These are phyloP conservation scores for Tetramorium parvispinum DNA, from an alignment of 1,140 invertebrate species.

Conservation along the genomic window DNA sequence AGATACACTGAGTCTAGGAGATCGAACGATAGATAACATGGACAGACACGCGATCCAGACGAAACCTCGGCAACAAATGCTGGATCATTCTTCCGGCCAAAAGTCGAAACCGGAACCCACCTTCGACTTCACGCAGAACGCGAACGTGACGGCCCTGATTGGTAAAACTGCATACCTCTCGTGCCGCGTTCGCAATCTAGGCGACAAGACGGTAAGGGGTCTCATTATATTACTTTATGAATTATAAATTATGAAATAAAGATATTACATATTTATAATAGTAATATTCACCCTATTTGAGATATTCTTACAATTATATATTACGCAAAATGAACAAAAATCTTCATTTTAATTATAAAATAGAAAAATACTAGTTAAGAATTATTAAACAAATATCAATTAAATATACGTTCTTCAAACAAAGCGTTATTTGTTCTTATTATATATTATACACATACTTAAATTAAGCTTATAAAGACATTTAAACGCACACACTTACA, in stretches of 20 bases:
- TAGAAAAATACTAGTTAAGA: not conserved
- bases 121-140: slow-evolving; percentile 90
- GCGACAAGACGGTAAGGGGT: slow-evolving; percentile 91
- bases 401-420: not conserved
- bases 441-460: not conserved
- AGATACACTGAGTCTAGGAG: slow-evolving; percentile 84
- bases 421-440: not conserved
- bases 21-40: slow-evolving; percentile 81
- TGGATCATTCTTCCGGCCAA: slow-evolving; percentile 77
- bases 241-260: slow-evolving; percentile 26
- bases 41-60: slow-evolving; percentile 80
- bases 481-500: not conserved
- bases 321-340: not conserved
- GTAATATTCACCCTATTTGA: not conserved
- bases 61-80: slow-evolving; percentile 83
- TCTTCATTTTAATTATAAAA: not conserved
- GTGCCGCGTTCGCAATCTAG: slow-evolving; percentile 92
- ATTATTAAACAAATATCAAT: not conserved
- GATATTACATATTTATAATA: not conserved
- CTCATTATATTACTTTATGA: not conserved
- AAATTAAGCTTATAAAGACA: not conserved
- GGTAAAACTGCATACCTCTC: slow-evolving; percentile 93
- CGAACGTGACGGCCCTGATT: slow-evolving; percentile 92
- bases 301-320: not conserved
- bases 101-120: slow-evolving; percentile 87